A percentile compares a stretch with the other conserved stretches of the same genome.
Evolutionary conservation across 2,888 invertebrate genomes (phyloP).

Genomic region (Spodoptera picta): DNA sequence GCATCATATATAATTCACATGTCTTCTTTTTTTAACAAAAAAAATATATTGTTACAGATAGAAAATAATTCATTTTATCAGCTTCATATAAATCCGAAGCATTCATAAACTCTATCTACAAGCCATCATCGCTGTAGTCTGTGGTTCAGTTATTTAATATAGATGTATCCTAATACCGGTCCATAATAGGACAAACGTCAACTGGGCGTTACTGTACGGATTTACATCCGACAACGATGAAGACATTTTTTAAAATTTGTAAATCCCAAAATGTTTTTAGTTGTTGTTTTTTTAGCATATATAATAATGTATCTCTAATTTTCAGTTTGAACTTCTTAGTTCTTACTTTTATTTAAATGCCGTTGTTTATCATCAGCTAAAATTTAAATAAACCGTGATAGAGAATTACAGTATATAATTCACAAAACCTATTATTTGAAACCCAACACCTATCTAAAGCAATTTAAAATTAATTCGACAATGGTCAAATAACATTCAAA

Average conservation of each 20-base stretch:
- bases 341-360: too few relatives aligned
- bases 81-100: constrained; percentile 37
- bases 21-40: too few relatives aligned
- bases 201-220: constrained; percentile 25
- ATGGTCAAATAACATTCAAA: constrained; percentile 21
- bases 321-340: too few relatives aligned
- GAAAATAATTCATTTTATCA: background rate
- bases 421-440: background rate
- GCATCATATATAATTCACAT: too few relatives aligned
- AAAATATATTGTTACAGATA: too few relatives aligned
- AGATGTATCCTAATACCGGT: constrained; percentile 9
- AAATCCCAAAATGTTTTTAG: too few relatives aligned
- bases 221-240: constrained; percentile 10
- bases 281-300: too few relatives aligned
- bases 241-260: background rate
- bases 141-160: constrained; percentile 48
- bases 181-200: constrained; percentile 29
- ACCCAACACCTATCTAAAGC: constrained; percentile 2
- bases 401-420: too few relatives aligned
- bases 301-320: too few relatives aligned
- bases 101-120: constrained; percentile 25
- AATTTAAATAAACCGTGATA: too few relatives aligned
- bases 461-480: constrained; percentile 12
- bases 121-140: constrained; percentile 42
- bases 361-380: too few relatives aligned